Evolutionary conservation across 2,888 invertebrate genomes (phyloP).

Genomic region (Cinara cedri): DNA sequence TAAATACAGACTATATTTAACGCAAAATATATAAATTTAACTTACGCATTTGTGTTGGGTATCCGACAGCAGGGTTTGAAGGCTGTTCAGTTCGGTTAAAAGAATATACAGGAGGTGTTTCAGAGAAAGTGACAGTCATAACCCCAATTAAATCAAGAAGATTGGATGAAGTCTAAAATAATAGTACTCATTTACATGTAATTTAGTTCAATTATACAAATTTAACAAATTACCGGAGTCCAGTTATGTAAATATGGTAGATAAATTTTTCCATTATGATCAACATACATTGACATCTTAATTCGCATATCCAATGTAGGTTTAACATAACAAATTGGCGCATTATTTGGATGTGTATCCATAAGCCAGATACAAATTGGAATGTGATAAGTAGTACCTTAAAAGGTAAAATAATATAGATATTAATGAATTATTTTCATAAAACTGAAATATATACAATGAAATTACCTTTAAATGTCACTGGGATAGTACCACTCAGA

Average conservation of each 20-base stretch:
- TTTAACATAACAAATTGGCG: conserved; percentile 92
- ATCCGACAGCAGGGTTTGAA: conserved; percentile 45
- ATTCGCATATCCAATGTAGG: conserved; percentile 96
- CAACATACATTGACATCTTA: conserved; percentile 91
- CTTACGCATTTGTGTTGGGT: conserved; percentile 47
- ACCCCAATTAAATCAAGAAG: conserved; percentile 86
- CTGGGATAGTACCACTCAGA: conserved; percentile 91
- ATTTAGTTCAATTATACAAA: background rate
- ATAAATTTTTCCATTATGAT: conserved; percentile 93
- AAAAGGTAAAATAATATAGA: conserved; percentile 58
- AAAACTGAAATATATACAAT: conserved; percentile 2
- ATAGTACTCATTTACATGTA: background rate
- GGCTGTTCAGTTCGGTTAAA: conserved; percentile 62
- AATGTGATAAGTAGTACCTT: conserved; percentile 87
- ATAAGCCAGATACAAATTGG: conserved; percentile 95
- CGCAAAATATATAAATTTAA: background rate
- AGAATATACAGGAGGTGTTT: conserved; percentile 91
- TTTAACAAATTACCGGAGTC: conserved; percentile 68
- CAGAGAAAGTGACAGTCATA: conserved; percentile 91
- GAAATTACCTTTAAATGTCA: conserved; percentile 80
- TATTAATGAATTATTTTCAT: conserved; percentile 26
- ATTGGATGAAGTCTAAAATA: conserved; percentile 77
- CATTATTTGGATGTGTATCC: conserved; percentile 96
- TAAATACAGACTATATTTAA: too few species aligned
- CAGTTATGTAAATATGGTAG: conserved; percentile 96